Conservation (phyloP, 2,888 invertebrate genomes). For the Spilosoma lubricipeda region DNA sequence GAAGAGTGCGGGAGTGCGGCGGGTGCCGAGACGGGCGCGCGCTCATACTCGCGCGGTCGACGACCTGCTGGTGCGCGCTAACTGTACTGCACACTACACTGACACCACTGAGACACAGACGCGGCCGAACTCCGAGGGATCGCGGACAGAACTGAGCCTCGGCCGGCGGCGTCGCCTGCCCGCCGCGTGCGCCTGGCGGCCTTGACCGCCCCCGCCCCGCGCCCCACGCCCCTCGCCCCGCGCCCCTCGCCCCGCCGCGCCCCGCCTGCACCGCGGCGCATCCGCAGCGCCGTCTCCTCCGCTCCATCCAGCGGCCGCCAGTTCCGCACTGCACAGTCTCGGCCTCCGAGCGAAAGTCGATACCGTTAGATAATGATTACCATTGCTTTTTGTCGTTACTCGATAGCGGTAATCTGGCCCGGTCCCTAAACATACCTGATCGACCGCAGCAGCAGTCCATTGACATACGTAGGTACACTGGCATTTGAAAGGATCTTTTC, state of each 20-base stretch:
- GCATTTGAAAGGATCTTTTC: not conserved
- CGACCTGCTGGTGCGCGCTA: conserved; percentile 68
- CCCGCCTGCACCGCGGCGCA: conserved; percentile 31
- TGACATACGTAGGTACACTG: not conserved
- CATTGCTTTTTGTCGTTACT: conserved; percentile 33
- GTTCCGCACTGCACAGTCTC: conserved; percentile 9
- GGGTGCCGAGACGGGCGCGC: conserved; percentile 64
- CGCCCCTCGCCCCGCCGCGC: conserved; percentile 23
- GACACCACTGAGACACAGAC: conserved; percentile 48
- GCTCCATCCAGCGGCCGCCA: not conserved
- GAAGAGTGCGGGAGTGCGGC: conserved; percentile 57
- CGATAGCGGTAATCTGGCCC: conserved; percentile 35
- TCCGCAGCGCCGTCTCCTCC: conserved; percentile 29
- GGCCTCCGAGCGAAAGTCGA: conserved; percentile 29
- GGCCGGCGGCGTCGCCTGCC: conserved; percentile 59
- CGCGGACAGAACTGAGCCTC: conserved; percentile 49
- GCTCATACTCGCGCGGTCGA: conserved; percentile 81
- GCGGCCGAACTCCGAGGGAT: conserved; percentile 50
- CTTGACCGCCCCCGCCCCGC: conserved; percentile 33
- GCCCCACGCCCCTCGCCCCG: conserved; percentile 72
- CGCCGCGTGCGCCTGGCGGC: conserved; percentile 64
- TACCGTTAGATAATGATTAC: conserved; percentile 31
- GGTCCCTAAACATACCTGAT: not conserved
- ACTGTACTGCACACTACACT: conserved; percentile 69
- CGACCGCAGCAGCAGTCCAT: not conserved